Evolutionary conservation across 2,113 vertebrate genomes (phyloP), one percentile per base, ranked within the genome.

Genomic region (Vireo altiloquus): DNA sequence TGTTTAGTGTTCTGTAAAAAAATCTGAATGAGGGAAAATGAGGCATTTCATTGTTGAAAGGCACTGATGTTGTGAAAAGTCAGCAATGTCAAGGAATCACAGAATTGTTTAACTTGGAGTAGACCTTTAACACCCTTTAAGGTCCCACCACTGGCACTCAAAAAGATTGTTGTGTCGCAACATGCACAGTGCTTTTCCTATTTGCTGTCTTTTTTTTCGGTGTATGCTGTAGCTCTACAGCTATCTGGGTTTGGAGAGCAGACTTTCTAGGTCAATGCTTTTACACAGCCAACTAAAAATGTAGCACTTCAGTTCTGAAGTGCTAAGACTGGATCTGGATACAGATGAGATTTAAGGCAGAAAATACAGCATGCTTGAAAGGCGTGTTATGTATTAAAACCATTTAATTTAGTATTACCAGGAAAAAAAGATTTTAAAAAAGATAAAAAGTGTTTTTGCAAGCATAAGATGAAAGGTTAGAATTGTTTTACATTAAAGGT

Each of bases 71-170:
- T 75, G 13, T 84, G 56, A 70, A 39, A 78, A 91, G 42, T 84
- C 56, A 68, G 24, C 46, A 24, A 44, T 35, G 10, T 35, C 54
- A 74, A 35, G 42, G 56, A 37, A 15, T 42, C 35, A 24, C 2
- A n/a, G 31, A 42, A 35, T 17, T 42, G 10, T 70, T 54, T 35
- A 24, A 22, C 13, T 33, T 83, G 31, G 19, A 50, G 70, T 56
- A 63, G 18, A 56, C 22, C 13, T 42, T 42, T 42, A 63, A 33
- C 35, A 56, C 70, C 35, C 15, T 52, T 28, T 52, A 27, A 69
- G 16, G 8, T 33, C 49, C 31, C 56, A 37, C 12, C 0, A 0
- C 3, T 56, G 27, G 15, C 40, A 42, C 5, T 70, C 31, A 33
- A 17, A 68, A 49, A 49, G 18, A 28, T 77, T 42, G 5, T 33